Percentiles rank a stretch among this genome's conserved stretches.
These are phyloP conservation scores for Halyomorpha halys DNA, from an alignment of 1,140 invertebrate species.

Conservation along the genomic window DNA sequence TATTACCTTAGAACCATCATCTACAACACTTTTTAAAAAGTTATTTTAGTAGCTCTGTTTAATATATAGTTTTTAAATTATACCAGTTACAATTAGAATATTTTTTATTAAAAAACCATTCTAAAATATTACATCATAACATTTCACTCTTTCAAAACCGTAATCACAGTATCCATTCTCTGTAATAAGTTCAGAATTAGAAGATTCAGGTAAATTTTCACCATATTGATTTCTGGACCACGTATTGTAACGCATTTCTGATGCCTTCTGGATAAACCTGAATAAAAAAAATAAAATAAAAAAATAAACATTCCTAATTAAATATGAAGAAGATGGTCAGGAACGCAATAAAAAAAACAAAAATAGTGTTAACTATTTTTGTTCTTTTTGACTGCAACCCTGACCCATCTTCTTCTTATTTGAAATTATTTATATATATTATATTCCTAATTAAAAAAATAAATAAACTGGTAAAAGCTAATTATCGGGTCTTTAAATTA, in stretches of 20 bases:
- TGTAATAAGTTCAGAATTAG: too few relatives aligned
- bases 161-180: slow-evolving; percentile 7
- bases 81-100: slow-evolving; percentile 17
- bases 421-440: too few relatives aligned
- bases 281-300: too few relatives aligned
- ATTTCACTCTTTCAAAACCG: background rate
- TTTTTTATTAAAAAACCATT: background rate
- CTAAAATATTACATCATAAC: background rate
- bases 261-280: background rate
- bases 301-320: too few relatives aligned
- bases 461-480: too few relatives aligned
- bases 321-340: too few relatives aligned
- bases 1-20: slow-evolving; percentile 40
- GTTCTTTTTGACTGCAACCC: too few relatives aligned
- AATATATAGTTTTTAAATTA: background rate
- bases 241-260: background rate
- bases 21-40: slow-evolving; percentile 45
- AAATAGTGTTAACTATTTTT: too few relatives aligned
- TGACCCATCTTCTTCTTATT: too few relatives aligned
- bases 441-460: too few relatives aligned
- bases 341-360: too few relatives aligned
- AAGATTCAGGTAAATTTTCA: background rate
- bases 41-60: slow-evolving; percentile 50
- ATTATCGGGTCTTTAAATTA: too few relatives aligned
- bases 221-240: background rate